These are phyloP conservation scores for Antigone vipio DNA, from an alignment of 2,113 vertebrate species.

Conservation along the genomic window DNA sequence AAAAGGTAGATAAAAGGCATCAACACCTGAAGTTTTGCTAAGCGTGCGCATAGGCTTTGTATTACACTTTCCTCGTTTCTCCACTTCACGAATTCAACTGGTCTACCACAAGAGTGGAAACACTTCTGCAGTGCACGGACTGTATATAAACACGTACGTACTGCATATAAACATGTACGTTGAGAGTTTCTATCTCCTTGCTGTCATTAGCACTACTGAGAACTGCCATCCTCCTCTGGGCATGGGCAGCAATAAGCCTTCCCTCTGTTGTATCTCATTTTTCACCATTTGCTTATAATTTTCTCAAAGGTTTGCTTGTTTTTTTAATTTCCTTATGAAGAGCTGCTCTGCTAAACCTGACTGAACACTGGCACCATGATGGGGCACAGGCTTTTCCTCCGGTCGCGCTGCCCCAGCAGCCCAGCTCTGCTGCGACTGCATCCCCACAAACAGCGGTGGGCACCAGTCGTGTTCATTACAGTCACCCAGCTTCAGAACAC, in stretches of 20 bases:
- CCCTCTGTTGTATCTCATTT: background rate
- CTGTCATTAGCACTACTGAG: background rate
- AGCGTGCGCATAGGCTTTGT: accelerated
- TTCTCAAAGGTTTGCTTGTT: background rate
- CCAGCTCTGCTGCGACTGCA: background rate
- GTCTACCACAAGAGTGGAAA: background rate
- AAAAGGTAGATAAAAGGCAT: background rate
- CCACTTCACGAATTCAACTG: background rate
- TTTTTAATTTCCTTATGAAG: background rate
- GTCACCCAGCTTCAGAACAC: background rate
- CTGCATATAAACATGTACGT: background rate
- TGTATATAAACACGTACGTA: background rate
- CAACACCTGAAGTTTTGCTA: background rate
- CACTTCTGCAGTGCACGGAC: background rate
- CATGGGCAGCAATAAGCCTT: background rate
- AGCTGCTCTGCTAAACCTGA: background rate
- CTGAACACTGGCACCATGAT: accelerated
- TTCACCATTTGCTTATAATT: background rate
- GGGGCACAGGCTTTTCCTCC: background rate
- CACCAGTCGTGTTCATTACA: background rate
- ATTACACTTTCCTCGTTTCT: background rate
- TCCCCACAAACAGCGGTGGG: accelerated
- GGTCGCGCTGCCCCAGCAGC: accelerated
- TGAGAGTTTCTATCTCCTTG: background rate
- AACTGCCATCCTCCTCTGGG: background rate